These are phyloP conservation scores for Agapostemon virescens DNA, from an alignment of 2,888 invertebrate species.

Conservation along the genomic window DNA sequence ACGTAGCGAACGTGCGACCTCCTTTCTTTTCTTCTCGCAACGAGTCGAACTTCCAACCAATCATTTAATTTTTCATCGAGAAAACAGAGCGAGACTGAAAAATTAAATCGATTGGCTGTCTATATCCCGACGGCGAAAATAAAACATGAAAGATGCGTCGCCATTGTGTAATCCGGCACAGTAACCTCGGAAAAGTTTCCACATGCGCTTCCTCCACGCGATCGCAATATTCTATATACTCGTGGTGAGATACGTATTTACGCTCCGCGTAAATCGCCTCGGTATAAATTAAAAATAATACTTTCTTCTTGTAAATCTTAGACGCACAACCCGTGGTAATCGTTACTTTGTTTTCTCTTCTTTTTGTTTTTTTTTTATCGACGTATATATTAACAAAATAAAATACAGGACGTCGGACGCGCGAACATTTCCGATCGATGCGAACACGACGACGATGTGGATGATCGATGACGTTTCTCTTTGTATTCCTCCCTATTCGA, in stretches of 20 bases:
- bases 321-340: slow-evolving; percentile 39
- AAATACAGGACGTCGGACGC: slow-evolving; percentile 40
- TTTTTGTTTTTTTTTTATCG: too few species aligned
- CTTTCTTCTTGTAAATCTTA: slow-evolving; percentile 64
- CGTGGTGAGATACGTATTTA: slow-evolving; percentile 52
- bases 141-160: slow-evolving; percentile 53
- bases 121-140: slow-evolving; percentile 40
- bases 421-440: slow-evolving; percentile 43
- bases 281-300: slow-evolving; percentile 73
- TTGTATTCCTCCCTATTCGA: background rate
- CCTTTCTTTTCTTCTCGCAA: too few species aligned
- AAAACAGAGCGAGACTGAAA: slow-evolving; percentile 73
- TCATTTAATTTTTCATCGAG: slow-evolving; percentile 73
- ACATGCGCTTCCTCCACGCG: slow-evolving; percentile 37
- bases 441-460: background rate
- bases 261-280: slow-evolving; percentile 55
- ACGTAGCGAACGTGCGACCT: slow-evolving; percentile 20
- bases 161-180: slow-evolving; percentile 20
- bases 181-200: slow-evolving; percentile 63
- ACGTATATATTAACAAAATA: slow-evolving; percentile 62
- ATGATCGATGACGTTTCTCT: background rate
- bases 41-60: slow-evolving; percentile 61
- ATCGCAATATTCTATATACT: slow-evolving; percentile 41
- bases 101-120: slow-evolving; percentile 72
- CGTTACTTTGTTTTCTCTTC: too few species aligned